These are phyloP conservation scores for Poecile atricapillus DNA, from an alignment of 2,113 vertebrate genomes.

Conservation along the genomic window DNA sequence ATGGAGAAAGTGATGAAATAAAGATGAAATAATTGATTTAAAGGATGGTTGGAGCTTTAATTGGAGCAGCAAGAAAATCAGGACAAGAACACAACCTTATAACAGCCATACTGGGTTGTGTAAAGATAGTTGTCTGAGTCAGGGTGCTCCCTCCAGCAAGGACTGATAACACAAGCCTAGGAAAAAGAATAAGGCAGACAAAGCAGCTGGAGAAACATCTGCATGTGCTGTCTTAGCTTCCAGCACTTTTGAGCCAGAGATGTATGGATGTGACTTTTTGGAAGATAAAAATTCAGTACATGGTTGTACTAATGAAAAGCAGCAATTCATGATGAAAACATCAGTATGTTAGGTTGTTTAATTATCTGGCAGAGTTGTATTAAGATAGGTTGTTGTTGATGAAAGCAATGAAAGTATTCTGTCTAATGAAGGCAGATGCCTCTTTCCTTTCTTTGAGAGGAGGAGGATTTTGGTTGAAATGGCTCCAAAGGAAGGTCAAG, in stretches of 20 bases:
- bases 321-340: not conserved
- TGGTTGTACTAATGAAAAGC: not conserved
- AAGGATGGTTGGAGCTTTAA: not conserved
- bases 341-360: not conserved
- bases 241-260: not conserved
- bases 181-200: not conserved
- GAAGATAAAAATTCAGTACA: not conserved
- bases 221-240: not conserved
- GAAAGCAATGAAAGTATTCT: not conserved
- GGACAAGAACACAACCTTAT: not conserved
- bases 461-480: not conserved
- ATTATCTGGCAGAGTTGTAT: not conserved
- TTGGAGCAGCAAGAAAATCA: not conserved
- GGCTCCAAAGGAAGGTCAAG: not conserved
- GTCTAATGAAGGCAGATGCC: not conserved
- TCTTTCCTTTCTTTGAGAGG: not conserved
- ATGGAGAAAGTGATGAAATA: not conserved
- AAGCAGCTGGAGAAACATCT: not conserved
- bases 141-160: not conserved
- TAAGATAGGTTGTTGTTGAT: not conserved
- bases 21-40: not conserved
- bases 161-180: not conserved
- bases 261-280: not conserved
- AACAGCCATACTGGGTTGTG: not conserved
- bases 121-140: not conserved